Evolutionary conservation across 2,888 invertebrate genomes (phyloP).

Genomic region (Pandemis heparana): DNA sequence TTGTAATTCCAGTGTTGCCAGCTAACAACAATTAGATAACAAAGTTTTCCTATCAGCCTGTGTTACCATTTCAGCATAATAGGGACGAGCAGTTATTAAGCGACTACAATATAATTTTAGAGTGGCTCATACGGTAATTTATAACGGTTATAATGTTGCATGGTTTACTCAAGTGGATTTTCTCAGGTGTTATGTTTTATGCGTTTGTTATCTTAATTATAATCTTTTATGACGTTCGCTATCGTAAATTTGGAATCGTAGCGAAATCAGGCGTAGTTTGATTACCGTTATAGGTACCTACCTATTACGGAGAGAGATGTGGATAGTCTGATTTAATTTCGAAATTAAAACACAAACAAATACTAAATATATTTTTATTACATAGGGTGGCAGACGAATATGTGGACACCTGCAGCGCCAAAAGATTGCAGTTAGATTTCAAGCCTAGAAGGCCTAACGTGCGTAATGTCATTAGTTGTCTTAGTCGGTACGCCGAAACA

Average conservation of each 20-base stretch:
- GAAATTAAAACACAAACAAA: neutral
- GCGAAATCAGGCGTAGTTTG: conserved; percentile 22
- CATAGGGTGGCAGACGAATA: no score
- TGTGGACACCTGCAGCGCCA: neutral
- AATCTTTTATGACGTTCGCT: conserved; percentile 24
- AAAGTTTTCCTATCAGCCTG: conserved; percentile 37
- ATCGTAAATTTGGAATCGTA: conserved; percentile 27
- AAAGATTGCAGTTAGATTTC: no score
- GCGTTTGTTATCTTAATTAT: conserved; percentile 37
- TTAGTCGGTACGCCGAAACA: no score
- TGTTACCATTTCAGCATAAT: conserved; percentile 18
- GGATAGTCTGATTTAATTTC: neutral
- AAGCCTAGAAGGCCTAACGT: no score
- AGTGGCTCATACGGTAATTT: conserved; percentile 31
- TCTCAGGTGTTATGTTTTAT: conserved; percentile 40
- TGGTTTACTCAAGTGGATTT: conserved; percentile 24
- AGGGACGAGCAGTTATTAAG: conserved; percentile 22
- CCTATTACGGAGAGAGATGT: neutral
- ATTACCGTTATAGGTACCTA: conserved; percentile 1
- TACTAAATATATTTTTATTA: no score
- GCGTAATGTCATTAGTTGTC: no score
- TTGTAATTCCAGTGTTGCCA: conserved; percentile 34
- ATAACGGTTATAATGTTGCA: conserved; percentile 31
- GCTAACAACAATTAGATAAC: conserved; percentile 39
- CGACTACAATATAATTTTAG: conserved; percentile 29